Evolutionary conservation across 2,888 invertebrate genomes (phyloP), one percentile per base, ranked within the genome.

Genomic region (Zhuqinia jingwanae): DNA sequence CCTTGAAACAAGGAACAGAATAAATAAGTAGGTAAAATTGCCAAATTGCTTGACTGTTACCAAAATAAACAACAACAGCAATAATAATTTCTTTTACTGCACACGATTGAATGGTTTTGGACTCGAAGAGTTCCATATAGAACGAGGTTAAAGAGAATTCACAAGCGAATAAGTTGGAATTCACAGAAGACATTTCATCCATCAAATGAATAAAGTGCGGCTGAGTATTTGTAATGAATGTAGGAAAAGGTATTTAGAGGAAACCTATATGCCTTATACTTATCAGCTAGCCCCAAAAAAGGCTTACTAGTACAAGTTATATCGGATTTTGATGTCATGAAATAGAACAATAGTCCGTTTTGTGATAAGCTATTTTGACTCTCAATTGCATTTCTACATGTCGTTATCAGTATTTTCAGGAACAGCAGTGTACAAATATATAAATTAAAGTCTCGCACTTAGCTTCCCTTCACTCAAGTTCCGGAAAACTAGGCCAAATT

Each of bases 401-500:
- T 22, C 42, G 17, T 1, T 65, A 27, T 30, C 27, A 17, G 50
- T 53, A 79, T 68, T 3, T 50, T 50, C 50, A 36, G 36, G 5
- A 36, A 56, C 15, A 36, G n/a, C n/a, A n/a, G n/a, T n/a, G n/a
- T n/a, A n/a, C n/a, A n/a, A n/a, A n/a, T n/a, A n/a, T n/a, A n/a
- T n/a, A n/a, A n/a, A n/a, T n/a, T n/a, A n/a, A n/a, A n/a, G n/a
- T n/a, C 75, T 75, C 50, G 47, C 75, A 63, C 82, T 75, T 36
- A 36, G 8, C n/a, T n/a, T n/a, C n/a, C n/a, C n/a, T 36, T 36
- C 36, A 36, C 36, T 36, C 8, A 3, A 36, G 8, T 75, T 36
- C 15, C n/a, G 10, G 42, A 56, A 83, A 77, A 76, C 15, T 65
- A 73, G 50, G 82, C 58, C 56, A 68, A 76, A 77, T 77, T 30